Evolutionary conservation across 2,888 invertebrate genomes (phyloP), one percentile per base, ranked within the genome.

Genomic region (Physocephala rufipes): DNA sequence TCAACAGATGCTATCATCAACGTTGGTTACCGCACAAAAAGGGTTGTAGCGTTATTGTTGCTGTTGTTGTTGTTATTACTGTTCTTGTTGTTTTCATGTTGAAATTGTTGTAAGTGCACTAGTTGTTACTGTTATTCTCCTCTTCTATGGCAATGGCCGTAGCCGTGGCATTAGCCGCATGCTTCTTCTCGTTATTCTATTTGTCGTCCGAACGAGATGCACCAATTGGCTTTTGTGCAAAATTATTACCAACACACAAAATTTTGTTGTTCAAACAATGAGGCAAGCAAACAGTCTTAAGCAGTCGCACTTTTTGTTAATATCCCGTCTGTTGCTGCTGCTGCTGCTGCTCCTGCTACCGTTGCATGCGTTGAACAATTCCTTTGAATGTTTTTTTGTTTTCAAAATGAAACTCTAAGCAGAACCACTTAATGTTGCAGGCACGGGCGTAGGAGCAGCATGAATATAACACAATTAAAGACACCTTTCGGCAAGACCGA

Each of bases 211-310:
- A 76, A 72, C 76, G 77, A 80, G 80, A 78, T 80, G 82, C 81
- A 81, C 82, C 80, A 80, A 80, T 80, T 80, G 81, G 80, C 81
- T 81, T 80, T 80, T 78, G 64, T 58, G 51, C 9, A 67, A 62
- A 65, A 69, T 72, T 72, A 65, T 69, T 69, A 68, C 69, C 58
- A 66, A 51, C 62, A 67, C 64, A 76, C 81, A 80, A 80, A 80
- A 77, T 80, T 55, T 62, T 66, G 59, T 70, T 71, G 73, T 59
- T 67, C 36, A 9, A 36, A 36, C 36, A 72, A 49, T 61, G 53
- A 51, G 30, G 69, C 64, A n/a, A 19, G 30, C 26, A 36, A 55
- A 19, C 12, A n/a, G n/a, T n/a, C n/a, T n/a, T 21, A 5, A 24
- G 12, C 49, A n/a, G 49, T n/a, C 49, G 49, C 49, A n/a, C 19